Conservation (phyloP, 2,113 vertebrate species). For the Erythrolamprus reginae region DNA sequence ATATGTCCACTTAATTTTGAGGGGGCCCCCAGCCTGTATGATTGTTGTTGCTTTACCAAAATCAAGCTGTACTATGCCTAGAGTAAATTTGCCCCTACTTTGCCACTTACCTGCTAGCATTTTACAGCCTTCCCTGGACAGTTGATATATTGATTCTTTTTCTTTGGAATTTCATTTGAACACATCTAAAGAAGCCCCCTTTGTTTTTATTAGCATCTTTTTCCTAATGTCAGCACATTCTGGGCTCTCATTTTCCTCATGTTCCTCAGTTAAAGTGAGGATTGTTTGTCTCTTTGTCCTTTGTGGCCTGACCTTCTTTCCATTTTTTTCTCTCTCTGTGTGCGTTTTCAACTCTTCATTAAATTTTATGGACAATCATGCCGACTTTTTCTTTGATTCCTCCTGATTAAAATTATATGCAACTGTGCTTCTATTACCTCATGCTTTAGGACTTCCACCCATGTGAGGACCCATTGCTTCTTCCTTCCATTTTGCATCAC, state of each 20-base stretch:
- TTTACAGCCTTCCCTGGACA: not conserved
- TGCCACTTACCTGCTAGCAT: not conserved
- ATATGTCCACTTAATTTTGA: not conserved
- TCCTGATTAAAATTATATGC: not conserved
- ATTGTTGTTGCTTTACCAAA: no score
- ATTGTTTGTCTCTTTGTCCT: not conserved
- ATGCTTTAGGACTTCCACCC: not conserved
- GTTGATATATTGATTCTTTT: not conserved
- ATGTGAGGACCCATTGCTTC: not conserved
- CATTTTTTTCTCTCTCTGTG: not conserved
- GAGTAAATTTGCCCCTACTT: not conserved
- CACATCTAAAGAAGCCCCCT: not conserved
- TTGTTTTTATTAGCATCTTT: not conserved
- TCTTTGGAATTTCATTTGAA: not conserved
- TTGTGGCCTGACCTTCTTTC: not conserved
- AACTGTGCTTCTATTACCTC: not conserved
- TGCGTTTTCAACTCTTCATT: not conserved
- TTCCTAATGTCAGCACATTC: not conserved
- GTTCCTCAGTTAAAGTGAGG: not conserved
- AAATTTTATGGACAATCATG: not conserved
- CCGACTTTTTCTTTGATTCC: not conserved
- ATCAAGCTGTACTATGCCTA: no score
- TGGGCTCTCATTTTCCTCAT: not conserved
- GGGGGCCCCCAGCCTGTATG: no score
- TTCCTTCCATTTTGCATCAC: not conserved